phyloP scores from a whole-genome alignment of 2,113 vertebrate genomes.

The Myotis brandtii region DNA sequence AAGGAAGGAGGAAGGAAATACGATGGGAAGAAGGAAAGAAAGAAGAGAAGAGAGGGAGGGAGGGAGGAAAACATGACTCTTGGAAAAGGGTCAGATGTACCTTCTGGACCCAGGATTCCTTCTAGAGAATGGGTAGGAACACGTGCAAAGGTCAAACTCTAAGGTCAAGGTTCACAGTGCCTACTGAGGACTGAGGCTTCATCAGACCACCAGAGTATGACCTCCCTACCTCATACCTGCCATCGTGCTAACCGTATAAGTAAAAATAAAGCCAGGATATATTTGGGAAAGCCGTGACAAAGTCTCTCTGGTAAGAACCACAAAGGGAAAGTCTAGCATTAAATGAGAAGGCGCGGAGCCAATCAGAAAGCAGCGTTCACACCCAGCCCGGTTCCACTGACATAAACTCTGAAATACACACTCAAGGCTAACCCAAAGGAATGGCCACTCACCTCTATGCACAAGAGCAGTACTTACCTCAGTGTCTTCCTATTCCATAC shows the following conservation, averaged over 20 bases:
- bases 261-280: background rate
- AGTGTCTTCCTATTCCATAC: background rate
- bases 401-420: background rate
- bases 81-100: background rate
- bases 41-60: too few species aligned
- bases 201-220: background rate
- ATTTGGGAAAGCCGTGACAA: background rate
- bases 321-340: background rate
- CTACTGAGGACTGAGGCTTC: background rate
- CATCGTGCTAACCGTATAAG: background rate
- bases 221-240: background rate
- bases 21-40: rapidly evolving
- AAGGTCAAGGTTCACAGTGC: background rate
- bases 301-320: background rate
- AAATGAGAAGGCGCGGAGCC: background rate
- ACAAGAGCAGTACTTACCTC: background rate
- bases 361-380: background rate
- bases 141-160: background rate
- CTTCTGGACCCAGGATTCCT: background rate
- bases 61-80: background rate
- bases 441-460: background rate
- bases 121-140: background rate
- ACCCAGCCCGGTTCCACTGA: background rate
- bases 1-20: background rate
- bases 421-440: background rate